phyloP scores from a whole-genome alignment of 2,888 invertebrate species.

The Drosophila sordidapex region DNA sequence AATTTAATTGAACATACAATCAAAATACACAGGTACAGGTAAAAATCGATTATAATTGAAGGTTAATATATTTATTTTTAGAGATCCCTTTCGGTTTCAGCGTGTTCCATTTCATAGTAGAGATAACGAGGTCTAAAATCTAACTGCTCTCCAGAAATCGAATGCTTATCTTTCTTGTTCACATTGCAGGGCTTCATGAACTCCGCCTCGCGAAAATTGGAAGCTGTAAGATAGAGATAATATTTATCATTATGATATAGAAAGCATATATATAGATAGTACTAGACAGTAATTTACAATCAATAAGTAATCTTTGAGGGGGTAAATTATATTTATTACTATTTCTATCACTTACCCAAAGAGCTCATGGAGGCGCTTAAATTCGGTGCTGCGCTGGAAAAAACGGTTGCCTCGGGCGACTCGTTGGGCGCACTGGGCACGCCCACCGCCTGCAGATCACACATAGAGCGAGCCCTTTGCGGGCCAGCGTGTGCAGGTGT shows the following conservation, averaged over 20 bases:
- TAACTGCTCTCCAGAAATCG: constrained; percentile 63
- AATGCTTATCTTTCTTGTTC: constrained; percentile 69
- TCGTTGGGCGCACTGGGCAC: constrained; percentile 44
- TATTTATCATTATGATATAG: too few species aligned
- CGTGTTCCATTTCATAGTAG: constrained; percentile 71
- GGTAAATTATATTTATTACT: neutral
- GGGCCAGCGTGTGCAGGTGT: constrained; percentile 5
- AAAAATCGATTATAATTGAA: neutral
- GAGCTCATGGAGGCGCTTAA: constrained; percentile 59
- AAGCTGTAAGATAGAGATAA: constrained; percentile 34
- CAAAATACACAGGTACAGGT: neutral
- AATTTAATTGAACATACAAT: neutral
- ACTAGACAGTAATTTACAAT: too few species aligned
- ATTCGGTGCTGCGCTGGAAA: constrained; percentile 21
- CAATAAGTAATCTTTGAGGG: too few species aligned
- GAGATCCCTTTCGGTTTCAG: constrained; percentile 35
- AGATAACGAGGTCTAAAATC: constrained; percentile 80
- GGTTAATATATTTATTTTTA: neutral
- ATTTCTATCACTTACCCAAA: constrained; percentile 55
- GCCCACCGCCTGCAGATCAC: constrained; percentile 19
- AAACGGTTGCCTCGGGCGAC: constrained; percentile 33
- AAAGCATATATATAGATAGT: too few species aligned
- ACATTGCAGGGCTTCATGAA: constrained; percentile 75
- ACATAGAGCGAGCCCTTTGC: constrained; percentile 3
- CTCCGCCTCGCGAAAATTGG: constrained; percentile 76